phyloP scores from a whole-genome alignment of 2,888 invertebrate genomes.

The Caenorhabditis angaria region DNA sequence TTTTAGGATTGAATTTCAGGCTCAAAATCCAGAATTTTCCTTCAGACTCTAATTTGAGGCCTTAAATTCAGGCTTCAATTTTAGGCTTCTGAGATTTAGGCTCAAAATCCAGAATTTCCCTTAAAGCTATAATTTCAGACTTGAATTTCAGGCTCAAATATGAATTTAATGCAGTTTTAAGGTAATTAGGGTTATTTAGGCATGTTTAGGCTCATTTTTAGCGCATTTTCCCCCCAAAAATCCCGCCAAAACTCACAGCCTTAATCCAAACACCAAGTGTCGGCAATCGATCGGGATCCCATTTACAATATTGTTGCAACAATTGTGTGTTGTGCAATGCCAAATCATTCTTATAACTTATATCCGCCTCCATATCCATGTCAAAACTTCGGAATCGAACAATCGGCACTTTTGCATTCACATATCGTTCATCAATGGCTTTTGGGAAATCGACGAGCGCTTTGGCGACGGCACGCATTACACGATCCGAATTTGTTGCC shows the following conservation, averaged over 20 bases:
- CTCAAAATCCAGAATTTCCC: too few species aligned
- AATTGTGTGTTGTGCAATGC: slow-evolving; percentile 77
- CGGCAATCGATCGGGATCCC: slow-evolving; percentile 73
- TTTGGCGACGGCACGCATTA: slow-evolving; percentile 55
- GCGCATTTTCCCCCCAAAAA: too few species aligned
- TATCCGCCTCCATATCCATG: slow-evolving; percentile 66
- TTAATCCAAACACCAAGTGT: slow-evolving; percentile 60
- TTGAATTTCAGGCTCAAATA: too few species aligned
- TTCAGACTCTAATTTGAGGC: too few species aligned
- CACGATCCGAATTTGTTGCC: slow-evolving; percentile 44
- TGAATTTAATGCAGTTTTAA: too few species aligned
- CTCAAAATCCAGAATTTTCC: too few species aligned
- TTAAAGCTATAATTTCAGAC: too few species aligned
- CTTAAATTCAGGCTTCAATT: too few species aligned
- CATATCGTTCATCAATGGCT: slow-evolving; percentile 65
- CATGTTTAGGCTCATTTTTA: too few species aligned
- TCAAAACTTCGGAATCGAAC: slow-evolving; percentile 75
- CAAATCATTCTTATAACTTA: slow-evolving; percentile 77
- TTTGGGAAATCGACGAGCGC: slow-evolving; percentile 52
- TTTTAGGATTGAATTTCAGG: too few species aligned
- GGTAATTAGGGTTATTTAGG: too few species aligned
- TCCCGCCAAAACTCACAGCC: slow-evolving; percentile 34
- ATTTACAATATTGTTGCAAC: slow-evolving; percentile 75
- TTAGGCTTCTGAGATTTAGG: too few species aligned
- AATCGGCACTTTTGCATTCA: slow-evolving; percentile 77